Evolutionary conservation across 1,140 invertebrate species (phyloP).

Genomic region (Paraescarpia echinospica): DNA sequence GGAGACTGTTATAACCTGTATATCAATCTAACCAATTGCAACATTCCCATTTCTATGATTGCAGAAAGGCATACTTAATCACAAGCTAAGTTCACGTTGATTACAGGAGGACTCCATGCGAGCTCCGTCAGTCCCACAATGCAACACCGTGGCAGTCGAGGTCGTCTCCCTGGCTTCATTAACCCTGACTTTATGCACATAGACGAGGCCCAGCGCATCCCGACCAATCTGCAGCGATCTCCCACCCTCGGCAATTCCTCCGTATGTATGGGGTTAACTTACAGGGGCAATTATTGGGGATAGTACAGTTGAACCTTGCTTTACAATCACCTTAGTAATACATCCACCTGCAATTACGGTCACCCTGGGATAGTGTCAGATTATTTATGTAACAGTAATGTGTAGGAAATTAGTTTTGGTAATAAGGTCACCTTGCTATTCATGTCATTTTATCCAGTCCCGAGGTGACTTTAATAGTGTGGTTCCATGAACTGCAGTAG

Average conservation of each 20-base stretch:
- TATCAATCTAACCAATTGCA: neutral
- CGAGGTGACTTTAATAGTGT: too few species aligned
- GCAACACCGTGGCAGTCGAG: neutral
- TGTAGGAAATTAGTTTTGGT: too few species aligned
- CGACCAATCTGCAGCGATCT: neutral
- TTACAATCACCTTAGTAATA: too few species aligned
- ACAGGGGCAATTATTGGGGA: too few species aligned
- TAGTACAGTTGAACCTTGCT: too few species aligned
- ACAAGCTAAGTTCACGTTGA: constrained; percentile 7
- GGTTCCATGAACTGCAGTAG: too few species aligned
- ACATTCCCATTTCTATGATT: neutral
- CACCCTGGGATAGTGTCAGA: too few species aligned
- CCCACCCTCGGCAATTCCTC: neutral
- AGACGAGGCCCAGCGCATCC: neutral
- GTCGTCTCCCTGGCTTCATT: neutral
- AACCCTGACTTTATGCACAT: neutral
- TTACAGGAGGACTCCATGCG: neutral
- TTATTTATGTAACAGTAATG: too few species aligned
- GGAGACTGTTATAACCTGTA: neutral
- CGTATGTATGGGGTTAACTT: neutral
- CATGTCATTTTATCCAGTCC: too few species aligned
- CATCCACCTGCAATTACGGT: too few species aligned
- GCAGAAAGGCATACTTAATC: neutral
- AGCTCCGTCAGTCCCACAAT: neutral
- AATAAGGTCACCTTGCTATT: too few species aligned